phyloP scores from a whole-genome alignment of 2,113 vertebrate species.

The Mormyrus iriodes region DNA sequence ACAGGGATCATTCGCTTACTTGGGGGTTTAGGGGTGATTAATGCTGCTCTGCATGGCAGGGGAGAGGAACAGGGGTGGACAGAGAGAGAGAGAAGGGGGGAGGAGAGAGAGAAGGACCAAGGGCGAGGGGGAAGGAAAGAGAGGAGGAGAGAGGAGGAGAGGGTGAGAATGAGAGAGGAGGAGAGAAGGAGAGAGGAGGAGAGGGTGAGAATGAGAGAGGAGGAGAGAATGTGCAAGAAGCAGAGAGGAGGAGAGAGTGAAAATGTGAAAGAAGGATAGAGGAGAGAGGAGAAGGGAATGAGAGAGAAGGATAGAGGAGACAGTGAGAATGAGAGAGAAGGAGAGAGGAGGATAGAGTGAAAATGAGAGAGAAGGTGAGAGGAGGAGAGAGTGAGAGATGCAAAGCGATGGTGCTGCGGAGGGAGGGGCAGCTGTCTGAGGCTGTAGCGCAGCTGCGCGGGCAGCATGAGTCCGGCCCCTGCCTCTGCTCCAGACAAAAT shows the following conservation, averaged over 20 bases:
- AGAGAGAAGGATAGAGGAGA: not conserved
- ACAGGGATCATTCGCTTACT: conserved; percentile 10
- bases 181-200: not conserved
- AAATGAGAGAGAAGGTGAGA: not conserved
- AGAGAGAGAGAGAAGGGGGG: not conserved
- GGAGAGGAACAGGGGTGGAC: not conserved
- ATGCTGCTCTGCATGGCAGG: conserved; percentile 24
- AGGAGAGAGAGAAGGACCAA: not conserved
- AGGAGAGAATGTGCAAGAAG: not conserved
- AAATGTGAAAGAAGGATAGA: no score
- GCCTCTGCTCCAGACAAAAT: conserved; percentile 33
- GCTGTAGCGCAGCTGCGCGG: conserved; percentile 29
- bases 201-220: not conserved
- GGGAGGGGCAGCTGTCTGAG: conserved; percentile 39
- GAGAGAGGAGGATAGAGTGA: not conserved
- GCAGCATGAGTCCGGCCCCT: conserved; percentile 36
- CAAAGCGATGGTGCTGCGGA: not conserved
- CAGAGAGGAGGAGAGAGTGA: not conserved
- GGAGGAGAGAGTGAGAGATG: not conserved
- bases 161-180: not conserved
- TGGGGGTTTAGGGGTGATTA: conserved; percentile 37
- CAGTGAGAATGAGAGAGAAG: not conserved
- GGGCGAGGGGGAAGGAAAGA: not conserved
- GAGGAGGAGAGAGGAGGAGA: not conserved
- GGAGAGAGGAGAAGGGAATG: no score